Percentiles rank a stretch among this genome's conserved stretches.
These are phyloP conservation scores for Trogon surrucura DNA, from an alignment of 2,113 vertebrate species.

Conservation along the genomic window DNA sequence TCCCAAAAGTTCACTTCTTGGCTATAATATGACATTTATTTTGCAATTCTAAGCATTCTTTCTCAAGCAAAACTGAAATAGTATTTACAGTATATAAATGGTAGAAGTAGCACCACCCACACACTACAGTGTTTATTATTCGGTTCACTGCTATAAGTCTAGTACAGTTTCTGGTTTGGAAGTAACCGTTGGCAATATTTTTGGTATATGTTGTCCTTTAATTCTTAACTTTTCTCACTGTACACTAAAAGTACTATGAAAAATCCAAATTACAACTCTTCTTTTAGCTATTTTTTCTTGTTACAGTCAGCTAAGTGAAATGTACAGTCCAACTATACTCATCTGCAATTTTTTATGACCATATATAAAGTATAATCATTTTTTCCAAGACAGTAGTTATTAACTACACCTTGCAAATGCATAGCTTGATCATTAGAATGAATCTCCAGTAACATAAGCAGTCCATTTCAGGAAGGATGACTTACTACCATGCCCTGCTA, in stretches of 20 bases:
- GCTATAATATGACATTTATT: not conserved
- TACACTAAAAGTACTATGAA: not conserved
- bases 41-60: not conserved
- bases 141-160: not conserved
- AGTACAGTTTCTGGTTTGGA: not conserved
- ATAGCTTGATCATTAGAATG: not conserved
- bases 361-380: not conserved
- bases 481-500: not conserved
- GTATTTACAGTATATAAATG: not conserved
- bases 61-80: not conserved
- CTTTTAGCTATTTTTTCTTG: not conserved
- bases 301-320: not conserved
- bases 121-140: not conserved
- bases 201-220: not conserved
- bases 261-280: not conserved
- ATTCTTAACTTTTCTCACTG: not conserved
- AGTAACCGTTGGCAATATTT: not conserved
- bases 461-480: not conserved
- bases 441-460: not conserved
- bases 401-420: not conserved
- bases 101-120: not conserved
- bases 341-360: not conserved
- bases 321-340: not conserved
- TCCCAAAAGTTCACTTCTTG: not conserved
- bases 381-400: not conserved